Percentiles rank a stretch among this genome's conserved stretches.
These are phyloP conservation scores for Spilarctia lutea DNA, from an alignment of 2,888 invertebrate genomes.

Conservation along the genomic window DNA sequence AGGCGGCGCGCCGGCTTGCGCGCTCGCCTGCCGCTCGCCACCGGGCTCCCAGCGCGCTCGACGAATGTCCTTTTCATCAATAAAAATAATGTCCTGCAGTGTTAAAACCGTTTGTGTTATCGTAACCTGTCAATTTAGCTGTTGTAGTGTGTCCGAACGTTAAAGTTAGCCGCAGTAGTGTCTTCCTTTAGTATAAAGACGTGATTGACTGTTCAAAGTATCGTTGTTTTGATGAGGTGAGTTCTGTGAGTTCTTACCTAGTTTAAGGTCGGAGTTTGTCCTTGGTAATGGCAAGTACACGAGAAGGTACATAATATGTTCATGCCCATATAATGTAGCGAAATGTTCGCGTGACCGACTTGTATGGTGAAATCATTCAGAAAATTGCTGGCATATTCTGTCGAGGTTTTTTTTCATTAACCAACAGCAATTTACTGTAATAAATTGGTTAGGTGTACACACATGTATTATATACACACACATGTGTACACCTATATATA, in stretches of 20 bases:
- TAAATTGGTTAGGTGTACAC: neutral
- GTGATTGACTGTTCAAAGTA: slow-evolving; percentile 52
- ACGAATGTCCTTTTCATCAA: slow-evolving; percentile 73
- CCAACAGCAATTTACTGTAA: slow-evolving; percentile 38
- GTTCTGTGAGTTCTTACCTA: slow-evolving; percentile 72
- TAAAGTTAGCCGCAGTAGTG: slow-evolving; percentile 68
- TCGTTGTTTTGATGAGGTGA: slow-evolving; percentile 81
- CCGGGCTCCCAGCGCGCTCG: slow-evolving; percentile 70
- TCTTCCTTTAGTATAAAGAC: slow-evolving; percentile 77
- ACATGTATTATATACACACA: too few species aligned
- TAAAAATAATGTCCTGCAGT: slow-evolving; percentile 71
- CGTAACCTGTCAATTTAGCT: slow-evolving; percentile 75
- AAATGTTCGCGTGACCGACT: slow-evolving; percentile 71
- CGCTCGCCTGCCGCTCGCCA: slow-evolving; percentile 85
- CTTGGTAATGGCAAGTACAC: slow-evolving; percentile 68
- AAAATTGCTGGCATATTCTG: slow-evolving; percentile 60
- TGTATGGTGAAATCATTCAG: slow-evolving; percentile 63
- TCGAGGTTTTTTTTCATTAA: slow-evolving; percentile 33
- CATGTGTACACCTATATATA: neutral
- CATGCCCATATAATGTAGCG: slow-evolving; percentile 54
- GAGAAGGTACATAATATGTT: slow-evolving; percentile 40
- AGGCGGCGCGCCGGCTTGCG: slow-evolving; percentile 86
- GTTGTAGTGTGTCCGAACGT: slow-evolving; percentile 56
- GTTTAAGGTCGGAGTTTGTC: slow-evolving; percentile 75
- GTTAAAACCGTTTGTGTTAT: slow-evolving; percentile 62